Evolutionary conservation across 2,888 invertebrate species (phyloP).

Genomic region (Podotricha telesiphe): DNA sequence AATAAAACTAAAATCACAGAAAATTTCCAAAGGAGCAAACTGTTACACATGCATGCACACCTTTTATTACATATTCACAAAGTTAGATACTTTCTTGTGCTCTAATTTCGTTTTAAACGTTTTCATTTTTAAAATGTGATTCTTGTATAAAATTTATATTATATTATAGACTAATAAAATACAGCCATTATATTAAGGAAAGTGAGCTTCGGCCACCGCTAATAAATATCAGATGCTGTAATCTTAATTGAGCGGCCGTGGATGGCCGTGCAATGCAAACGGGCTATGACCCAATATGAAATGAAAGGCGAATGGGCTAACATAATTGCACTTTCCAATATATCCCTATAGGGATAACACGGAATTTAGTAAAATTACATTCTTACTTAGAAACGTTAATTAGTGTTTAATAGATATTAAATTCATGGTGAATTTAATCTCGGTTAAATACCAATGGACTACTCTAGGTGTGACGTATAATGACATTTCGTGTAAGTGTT

Average conservation of each 20-base stretch:
- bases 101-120: not conserved
- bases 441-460: not conserved
- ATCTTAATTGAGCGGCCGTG: not conserved
- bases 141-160: not conserved
- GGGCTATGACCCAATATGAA: not conserved
- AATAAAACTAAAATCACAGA: too few species aligned
- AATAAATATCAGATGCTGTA: not conserved
- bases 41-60: too few species aligned
- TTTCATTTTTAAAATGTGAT: not conserved
- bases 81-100: not conserved
- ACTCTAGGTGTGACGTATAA: not conserved
- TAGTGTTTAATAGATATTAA: not conserved
- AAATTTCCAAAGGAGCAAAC: too few species aligned
- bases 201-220: not conserved
- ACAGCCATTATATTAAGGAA: not conserved
- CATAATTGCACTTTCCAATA: not conserved
- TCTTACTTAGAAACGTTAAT: not conserved
- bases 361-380: not conserved
- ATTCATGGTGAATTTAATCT: not conserved
- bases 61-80: not conserved
- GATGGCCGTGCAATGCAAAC: not conserved
- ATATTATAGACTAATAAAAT: not conserved
- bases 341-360: slow-evolving; percentile 8
- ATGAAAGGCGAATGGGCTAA: not conserved
- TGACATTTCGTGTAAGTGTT: not conserved